A percentile compares a stretch with the other conserved stretches of the same genome.
Evolutionary conservation across 2,888 invertebrate genomes (phyloP).

Genomic region (Opisthograptis luteolata): DNA sequence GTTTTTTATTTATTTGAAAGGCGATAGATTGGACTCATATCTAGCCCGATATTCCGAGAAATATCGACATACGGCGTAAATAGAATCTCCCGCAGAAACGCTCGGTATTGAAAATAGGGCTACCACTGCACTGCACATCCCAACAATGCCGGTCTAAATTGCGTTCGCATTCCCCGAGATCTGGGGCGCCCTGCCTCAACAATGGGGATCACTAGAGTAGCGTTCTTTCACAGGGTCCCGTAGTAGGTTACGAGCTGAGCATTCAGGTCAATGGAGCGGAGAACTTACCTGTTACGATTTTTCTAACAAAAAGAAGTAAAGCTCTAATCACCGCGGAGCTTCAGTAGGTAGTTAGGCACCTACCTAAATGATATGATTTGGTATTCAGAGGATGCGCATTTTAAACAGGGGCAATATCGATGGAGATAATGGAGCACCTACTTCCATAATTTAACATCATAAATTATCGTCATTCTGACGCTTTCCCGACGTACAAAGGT

Average conservation of each 20-base stretch:
- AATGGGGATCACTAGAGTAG: conserved; percentile 68
- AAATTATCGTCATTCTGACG: conserved; percentile 22
- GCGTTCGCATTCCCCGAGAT: conserved; percentile 76
- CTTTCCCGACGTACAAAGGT: conserved; percentile 10
- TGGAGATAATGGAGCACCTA: conserved; percentile 31
- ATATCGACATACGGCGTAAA: conserved; percentile 9
- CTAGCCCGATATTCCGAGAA: conserved; percentile 7
- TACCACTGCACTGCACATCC: conserved; percentile 57
- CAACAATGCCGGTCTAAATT: conserved; percentile 75
- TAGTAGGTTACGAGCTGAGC: conserved; percentile 65
- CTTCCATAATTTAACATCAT: conserved; percentile 31
- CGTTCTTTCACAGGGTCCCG: conserved; percentile 65
- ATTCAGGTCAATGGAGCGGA: conserved; percentile 73
- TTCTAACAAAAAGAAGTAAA: conserved; percentile 12
- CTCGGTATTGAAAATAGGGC: conserved; percentile 24
- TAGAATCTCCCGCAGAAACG: conserved; percentile 21
- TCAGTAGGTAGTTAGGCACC: too few relatives aligned
- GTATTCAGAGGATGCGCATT: conserved; percentile 40
- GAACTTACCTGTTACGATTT: conserved; percentile 57
- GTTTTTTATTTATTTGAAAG: too few relatives aligned
- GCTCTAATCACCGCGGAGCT: conserved; percentile 25
- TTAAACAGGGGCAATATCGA: conserved; percentile 37
- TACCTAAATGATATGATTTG: conserved; percentile 28
- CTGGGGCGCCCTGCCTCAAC: conserved; percentile 66
- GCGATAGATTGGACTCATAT: too few relatives aligned